phyloP scores from a whole-genome alignment of 2,113 vertebrate species.

The Lasiurus borealis region DNA sequence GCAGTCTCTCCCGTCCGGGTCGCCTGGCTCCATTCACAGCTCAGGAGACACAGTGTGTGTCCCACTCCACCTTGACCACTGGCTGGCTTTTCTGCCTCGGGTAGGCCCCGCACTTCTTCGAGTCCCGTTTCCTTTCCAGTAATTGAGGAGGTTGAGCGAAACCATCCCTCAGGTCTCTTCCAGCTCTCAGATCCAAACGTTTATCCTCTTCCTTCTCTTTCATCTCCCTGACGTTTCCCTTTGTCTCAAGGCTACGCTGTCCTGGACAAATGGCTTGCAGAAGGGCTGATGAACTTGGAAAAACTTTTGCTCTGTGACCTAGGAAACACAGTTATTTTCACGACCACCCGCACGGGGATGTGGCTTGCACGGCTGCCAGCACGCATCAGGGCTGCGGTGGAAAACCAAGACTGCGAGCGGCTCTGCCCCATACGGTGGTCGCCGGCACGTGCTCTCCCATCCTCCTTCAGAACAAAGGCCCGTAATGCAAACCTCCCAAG shows the following conservation, averaged over 20 bases:
- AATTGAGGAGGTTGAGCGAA: neutral
- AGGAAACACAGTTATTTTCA: neutral
- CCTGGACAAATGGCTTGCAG: neutral
- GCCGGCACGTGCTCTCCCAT: neutral
- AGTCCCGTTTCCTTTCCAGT: neutral
- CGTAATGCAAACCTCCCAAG: neutral
- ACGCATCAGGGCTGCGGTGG: fast-evolving
- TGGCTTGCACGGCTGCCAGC: fast-evolving
- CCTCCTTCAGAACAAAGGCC: neutral
- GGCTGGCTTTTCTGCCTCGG: neutral
- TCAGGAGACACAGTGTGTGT: neutral
- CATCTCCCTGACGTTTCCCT: neutral
- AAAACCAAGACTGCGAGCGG: neutral
- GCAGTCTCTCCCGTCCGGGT: neutral
- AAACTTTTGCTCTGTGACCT: neutral
- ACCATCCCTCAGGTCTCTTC: neutral
- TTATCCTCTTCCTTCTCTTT: neutral
- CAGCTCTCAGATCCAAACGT: neutral
- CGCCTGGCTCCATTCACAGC: fast-evolving
- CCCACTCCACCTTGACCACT: neutral
- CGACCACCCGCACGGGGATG: fast-evolving
- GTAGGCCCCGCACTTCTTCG: neutral
- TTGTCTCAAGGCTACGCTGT: neutral
- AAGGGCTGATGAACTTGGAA: neutral
- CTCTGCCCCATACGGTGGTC: fast-evolving